These are phyloP conservation scores for Nothobranchius furzeri DNA, from an alignment of 2,113 vertebrate genomes.

Conservation along the genomic window DNA sequence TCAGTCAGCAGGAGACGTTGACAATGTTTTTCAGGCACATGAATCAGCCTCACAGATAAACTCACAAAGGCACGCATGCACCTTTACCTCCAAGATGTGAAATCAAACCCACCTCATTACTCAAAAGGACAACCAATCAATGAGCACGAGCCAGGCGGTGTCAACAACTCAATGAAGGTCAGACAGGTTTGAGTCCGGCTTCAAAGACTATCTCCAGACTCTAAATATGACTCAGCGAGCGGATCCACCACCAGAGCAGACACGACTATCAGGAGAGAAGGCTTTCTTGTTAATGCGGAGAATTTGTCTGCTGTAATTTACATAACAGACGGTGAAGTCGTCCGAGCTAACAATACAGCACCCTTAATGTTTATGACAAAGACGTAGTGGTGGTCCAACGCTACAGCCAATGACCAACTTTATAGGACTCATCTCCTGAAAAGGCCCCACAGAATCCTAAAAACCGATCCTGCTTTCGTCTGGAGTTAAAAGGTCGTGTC, in stretches of 20 bases:
- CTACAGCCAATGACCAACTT: slow-evolving; percentile 1
- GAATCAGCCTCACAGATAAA: slow-evolving; percentile 8
- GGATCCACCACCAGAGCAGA: slow-evolving; percentile 35
- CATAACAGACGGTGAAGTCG: slow-evolving; percentile 20
- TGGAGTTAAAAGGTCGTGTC: too few relatives aligned
- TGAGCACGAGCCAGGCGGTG: slow-evolving; percentile 7
- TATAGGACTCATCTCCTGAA: slow-evolving; percentile 14
- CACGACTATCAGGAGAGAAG: slow-evolving; percentile 20
- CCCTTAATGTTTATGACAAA: slow-evolving; percentile 22
- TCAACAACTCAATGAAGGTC: slow-evolving; percentile 29
- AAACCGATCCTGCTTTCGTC: neutral
- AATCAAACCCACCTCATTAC: slow-evolving; percentile 17
- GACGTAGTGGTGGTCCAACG: slow-evolving; percentile 7
- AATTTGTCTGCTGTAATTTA: slow-evolving; percentile 32
- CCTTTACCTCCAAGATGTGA: slow-evolving; percentile 3
- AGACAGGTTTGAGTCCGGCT: slow-evolving; percentile 3
- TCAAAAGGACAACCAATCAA: slow-evolving; percentile 25
- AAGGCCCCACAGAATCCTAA: slow-evolving; percentile 1
- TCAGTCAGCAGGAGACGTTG: neutral
- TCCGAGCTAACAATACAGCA: slow-evolving; percentile 40
- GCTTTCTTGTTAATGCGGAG: slow-evolving; percentile 24
- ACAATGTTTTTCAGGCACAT: neutral
- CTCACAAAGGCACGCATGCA: neutral
- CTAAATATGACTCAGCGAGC: slow-evolving; percentile 17
- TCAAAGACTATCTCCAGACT: slow-evolving; percentile 21